Evolutionary conservation across 2,113 vertebrate species (phyloP).

Genomic region (Oceanites oceanicus): DNA sequence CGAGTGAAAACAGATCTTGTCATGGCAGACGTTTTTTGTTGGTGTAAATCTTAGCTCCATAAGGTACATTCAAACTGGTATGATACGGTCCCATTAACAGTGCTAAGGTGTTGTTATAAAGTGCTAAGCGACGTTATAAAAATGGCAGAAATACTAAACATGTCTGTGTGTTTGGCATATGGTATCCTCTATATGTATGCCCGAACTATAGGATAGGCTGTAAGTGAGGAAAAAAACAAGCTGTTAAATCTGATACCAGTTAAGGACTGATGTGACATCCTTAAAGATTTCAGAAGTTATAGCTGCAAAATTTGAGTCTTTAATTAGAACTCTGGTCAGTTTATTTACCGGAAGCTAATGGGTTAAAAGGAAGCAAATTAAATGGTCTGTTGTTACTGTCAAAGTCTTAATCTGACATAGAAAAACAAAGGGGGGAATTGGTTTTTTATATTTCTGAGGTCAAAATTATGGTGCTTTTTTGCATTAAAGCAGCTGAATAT

Average conservation of each 20-base stretch:
- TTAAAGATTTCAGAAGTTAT: neutral
- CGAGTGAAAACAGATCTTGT: neutral
- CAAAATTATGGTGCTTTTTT: neutral
- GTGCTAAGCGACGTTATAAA: neutral
- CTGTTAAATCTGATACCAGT: neutral
- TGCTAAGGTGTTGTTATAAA: neutral
- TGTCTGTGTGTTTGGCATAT: neutral
- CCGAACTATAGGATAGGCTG: neutral
- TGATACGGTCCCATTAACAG: neutral
- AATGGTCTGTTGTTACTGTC: neutral
- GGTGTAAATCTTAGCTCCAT: neutral
- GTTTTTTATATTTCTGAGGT: neutral
- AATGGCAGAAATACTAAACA: neutral
- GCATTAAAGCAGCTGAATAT: neutral
- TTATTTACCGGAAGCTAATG: neutral
- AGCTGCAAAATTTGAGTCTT: neutral
- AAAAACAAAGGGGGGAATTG: neutral
- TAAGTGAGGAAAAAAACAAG: neutral
- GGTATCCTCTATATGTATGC: neutral
- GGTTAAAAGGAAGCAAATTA: neutral
- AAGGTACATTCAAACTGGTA: neutral
- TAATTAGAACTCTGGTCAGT: neutral
- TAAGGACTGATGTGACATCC: neutral
- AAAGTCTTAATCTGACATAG: neutral
- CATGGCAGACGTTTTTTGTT: neutral